Percentiles rank a stretch among this genome's conserved stretches.
Conservation (phyloP, 1,140 invertebrate species). For the Drosophila melanogaster region Release_6_plus_ISO1_MT NT_037436.4:9180001-9180500, state of each 20-base stretch:
- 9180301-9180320: slow-evolving; percentile 60
- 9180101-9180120: slow-evolving; percentile 61
- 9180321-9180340: slow-evolving; percentile 47
- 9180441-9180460: slow-evolving; percentile 4
- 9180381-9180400: slow-evolving; percentile 46
- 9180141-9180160: slow-evolving; percentile 72
- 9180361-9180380: slow-evolving; percentile 61
- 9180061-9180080: slow-evolving; percentile 56
- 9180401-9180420: slow-evolving; percentile 69
- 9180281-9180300: slow-evolving; percentile 52
- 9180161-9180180: slow-evolving; percentile 28
- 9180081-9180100: slow-evolving; percentile 24
- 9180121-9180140: slow-evolving; percentile 71
- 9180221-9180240: slow-evolving; percentile 70
- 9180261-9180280: slow-evolving; percentile 67
- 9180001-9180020: slow-evolving; percentile 65
- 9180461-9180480: slow-evolving; percentile 74
- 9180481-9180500: slow-evolving; percentile 68
- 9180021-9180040: slow-evolving; percentile 78
- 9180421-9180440: slow-evolving; percentile 52
- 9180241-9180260: slow-evolving; percentile 74
- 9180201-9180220: slow-evolving; percentile 32
- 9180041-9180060: slow-evolving; percentile 50
- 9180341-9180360: slow-evolving; percentile 37
- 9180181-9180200: neutral